A percentile compares a stretch with the other conserved stretches of the same genome.
Evolutionary conservation across 2,888 invertebrate species (phyloP).

Genomic region (Anoplius nigerrimus): DNA sequence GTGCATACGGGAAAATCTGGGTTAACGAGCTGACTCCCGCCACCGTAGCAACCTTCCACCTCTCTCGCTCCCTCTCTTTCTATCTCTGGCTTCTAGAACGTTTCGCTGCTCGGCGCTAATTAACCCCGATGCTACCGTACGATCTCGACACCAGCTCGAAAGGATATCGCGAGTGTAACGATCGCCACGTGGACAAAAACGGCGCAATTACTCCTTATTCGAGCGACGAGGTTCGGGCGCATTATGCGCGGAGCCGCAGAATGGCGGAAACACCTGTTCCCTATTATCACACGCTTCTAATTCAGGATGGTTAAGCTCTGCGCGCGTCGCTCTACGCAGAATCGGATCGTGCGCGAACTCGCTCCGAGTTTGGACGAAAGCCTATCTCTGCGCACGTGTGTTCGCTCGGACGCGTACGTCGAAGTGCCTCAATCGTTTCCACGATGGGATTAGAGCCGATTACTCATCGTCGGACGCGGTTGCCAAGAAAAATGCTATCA

Average conservation of each 20-base stretch:
- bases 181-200: slow-evolving; percentile 40
- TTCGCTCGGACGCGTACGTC: too few relatives aligned
- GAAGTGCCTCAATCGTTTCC: too few relatives aligned
- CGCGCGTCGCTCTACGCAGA: slow-evolving; percentile 5
- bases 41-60: slow-evolving; percentile 9
- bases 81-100: slow-evolving; percentile 6
- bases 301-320: slow-evolving; percentile 12
- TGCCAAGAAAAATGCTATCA: too few relatives aligned
- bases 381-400: too few relatives aligned
- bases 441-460: too few relatives aligned
- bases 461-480: too few relatives aligned
- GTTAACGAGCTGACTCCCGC: slow-evolving; percentile 41
- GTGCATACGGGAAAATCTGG: slow-evolving; percentile 48
- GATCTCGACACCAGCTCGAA: slow-evolving; percentile 47
- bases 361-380: too few relatives aligned
- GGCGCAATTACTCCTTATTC: slow-evolving; percentile 42
- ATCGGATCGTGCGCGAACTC: neutral
- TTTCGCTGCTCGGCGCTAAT: slow-evolving; percentile 42
- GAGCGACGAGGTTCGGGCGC: slow-evolving; percentile 16
- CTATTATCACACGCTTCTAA: slow-evolving; percentile 47
- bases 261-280: slow-evolving; percentile 40
- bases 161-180: slow-evolving; percentile 50
- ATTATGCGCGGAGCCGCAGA: slow-evolving; percentile 24
- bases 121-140: slow-evolving; percentile 53
- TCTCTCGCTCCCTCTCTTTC: neutral